Conservation (phyloP, 2,888 invertebrate species). For the Dasypogon diadema region DNA sequence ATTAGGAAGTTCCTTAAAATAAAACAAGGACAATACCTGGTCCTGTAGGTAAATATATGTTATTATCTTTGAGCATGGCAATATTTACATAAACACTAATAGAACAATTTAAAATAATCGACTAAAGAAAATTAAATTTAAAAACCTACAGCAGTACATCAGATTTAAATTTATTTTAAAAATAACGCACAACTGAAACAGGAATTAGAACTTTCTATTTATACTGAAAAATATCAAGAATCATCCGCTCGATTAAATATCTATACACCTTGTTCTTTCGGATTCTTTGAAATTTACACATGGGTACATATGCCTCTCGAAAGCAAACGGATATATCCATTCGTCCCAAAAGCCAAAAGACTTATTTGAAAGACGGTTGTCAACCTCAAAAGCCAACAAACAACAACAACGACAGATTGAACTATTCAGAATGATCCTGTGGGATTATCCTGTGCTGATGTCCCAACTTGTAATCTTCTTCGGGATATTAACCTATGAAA, state of each 20-base stretch:
- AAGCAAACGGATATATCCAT: background rate
- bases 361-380: background rate
- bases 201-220: background rate
- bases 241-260: background rate
- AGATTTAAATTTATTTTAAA: too few relatives aligned
- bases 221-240: background rate
- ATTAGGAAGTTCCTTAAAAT: too few relatives aligned
- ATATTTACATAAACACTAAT: too few relatives aligned
- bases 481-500: background rate
- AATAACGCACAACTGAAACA: background rate
- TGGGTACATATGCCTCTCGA: background rate
- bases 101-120: too few relatives aligned
- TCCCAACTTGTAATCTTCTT: constrained; percentile 33
- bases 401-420: constrained; percentile 22
- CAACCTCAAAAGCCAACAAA: constrained; percentile 29
- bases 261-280: background rate
- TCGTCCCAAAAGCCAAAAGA: background rate
- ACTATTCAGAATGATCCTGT: constrained; percentile 33
- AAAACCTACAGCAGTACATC: too few relatives aligned
- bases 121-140: too few relatives aligned
- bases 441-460: constrained; percentile 28
- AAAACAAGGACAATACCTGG: background rate
- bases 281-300: background rate
- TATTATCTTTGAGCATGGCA: background rate
- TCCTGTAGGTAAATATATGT: too few relatives aligned